Percentiles rank a stretch among this genome's conserved stretches.
Evolutionary conservation across 2,797 vertebrate species (phyloP).

Genomic region (Botia almorhae): DNA sequence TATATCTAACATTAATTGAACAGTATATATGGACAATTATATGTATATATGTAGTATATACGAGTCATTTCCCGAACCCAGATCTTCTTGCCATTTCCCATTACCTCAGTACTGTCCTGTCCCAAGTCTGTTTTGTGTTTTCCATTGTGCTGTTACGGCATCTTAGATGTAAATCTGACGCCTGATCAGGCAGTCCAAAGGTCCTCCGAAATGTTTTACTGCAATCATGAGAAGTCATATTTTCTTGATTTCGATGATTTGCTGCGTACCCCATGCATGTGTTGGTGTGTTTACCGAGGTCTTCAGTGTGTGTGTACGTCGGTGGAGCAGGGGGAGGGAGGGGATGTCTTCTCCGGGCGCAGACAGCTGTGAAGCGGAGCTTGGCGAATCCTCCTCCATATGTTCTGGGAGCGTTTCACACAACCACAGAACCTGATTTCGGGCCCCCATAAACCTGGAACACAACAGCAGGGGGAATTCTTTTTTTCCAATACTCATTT

Average conservation of each 20-base stretch:
- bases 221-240: background rate
- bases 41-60: background rate
- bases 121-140: background rate
- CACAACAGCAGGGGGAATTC: conserved; percentile 57
- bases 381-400: conserved; percentile 77
- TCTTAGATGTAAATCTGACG: background rate
- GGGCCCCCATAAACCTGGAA: conserved; percentile 72
- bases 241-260: conserved; percentile 26
- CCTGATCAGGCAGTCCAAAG: background rate
- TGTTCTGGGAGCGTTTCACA: conserved; percentile 77
- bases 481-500: background rate
- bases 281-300: conserved; percentile 42
- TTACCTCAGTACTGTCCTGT: too few species aligned
- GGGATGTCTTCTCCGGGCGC: conserved; percentile 77
- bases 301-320: conserved; percentile 45
- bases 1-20: too few species aligned
- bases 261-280: background rate
- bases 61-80: too few species aligned
- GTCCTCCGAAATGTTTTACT: background rate
- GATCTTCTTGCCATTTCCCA: too few species aligned
- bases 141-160: background rate
- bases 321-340: conserved; percentile 61
- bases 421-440: conserved; percentile 64
- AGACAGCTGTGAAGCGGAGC: conserved; percentile 81
- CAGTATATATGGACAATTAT: too few species aligned